Base-by-base conservation (phyloP, 2,888 invertebrate species). In the Argynnis bischoffii region DNA sequence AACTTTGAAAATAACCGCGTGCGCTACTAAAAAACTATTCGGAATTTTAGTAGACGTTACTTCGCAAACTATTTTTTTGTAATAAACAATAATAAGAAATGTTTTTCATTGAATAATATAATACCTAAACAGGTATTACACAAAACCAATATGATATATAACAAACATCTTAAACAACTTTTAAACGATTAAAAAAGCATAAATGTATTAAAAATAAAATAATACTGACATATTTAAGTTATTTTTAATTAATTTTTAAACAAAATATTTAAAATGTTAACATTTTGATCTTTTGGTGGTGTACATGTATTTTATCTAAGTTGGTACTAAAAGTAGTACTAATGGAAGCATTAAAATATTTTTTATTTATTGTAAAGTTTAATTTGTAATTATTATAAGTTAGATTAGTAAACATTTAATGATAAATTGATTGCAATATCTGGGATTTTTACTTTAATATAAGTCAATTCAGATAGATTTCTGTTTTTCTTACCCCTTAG, bases 391-490 rank as follows among this genome's bases (percentile, higher is more conserved):
- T 60, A 53, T 67, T 63, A 26, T 72, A 72, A 72, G 71, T 61
- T 67, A 67, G 71, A 47, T 63, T 67, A 63, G 54, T 66, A 67
- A 60, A 60, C 53, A 65, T 64, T 63, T 47, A 48, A 50, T 64
- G 31, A 60, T 55, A 50, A 70, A 69, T 67, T 69, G 67, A 65
- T 71, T 73, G 72, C 73, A 73, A 73, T 73, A 73, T 73, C 69
- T 73, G 69, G 73, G 61, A 71, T 63, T 72, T 70, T 72, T 73
- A 67, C 64, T 71, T 70, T 71, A 74, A 70, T 73, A 69, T 75
- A 75, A 69, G 75, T 76, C 72, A 75, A 75, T 76, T 75, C 67
- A 73, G 64, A 67, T 51, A 63, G 56, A 57, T 48, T 64, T 69
- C 48, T 61, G 68, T 69, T 65, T 60, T 60, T 55, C 64, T 70